These are phyloP conservation scores for Rhinophrynus dorsalis DNA, from an alignment of 2,797 vertebrate species.

Conservation along the genomic window DNA sequence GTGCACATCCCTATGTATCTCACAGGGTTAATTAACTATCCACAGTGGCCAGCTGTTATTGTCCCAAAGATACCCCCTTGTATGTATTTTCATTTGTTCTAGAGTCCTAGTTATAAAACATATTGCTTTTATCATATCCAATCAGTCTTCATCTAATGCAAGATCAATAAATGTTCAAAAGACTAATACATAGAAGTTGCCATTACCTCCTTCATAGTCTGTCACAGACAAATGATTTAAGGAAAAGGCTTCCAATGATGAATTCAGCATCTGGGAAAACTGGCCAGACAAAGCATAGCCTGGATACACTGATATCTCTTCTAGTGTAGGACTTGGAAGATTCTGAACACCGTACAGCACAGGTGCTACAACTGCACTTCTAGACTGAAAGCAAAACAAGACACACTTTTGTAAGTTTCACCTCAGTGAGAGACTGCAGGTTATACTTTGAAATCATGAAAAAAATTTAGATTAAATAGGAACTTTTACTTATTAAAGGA, in stretches of 20 bases:
- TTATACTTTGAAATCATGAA: no score
- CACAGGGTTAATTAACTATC: no score
- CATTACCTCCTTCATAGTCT: conserved; percentile 84
- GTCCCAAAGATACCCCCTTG: no score
- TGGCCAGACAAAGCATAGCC: conserved; percentile 65
- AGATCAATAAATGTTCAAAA: background rate
- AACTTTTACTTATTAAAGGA: no score
- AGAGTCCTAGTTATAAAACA: no score
- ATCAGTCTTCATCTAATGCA: background rate
- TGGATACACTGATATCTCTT: conserved; percentile 68
- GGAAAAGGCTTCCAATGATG: conserved; percentile 78
- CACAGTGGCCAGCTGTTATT: no score
- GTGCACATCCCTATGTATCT: no score
- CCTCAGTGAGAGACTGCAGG: no score
- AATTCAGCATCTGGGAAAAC: conserved; percentile 69
- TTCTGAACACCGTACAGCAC: conserved; percentile 70
- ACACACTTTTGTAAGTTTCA: background rate
- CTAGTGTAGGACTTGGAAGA: conserved; percentile 74
- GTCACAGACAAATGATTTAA: conserved; percentile 81
- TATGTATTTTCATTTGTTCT: no score
- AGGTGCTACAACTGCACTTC: conserved; percentile 63
- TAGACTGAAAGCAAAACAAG: conserved; percentile 40
- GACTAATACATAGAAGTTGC: no score
- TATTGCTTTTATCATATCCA: background rate
- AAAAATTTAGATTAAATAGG: no score